A percentile compares a stretch with the other conserved stretches of the same genome.
phyloP scores from a whole-genome alignment of 2,113 vertebrate genomes.

The Crotalus viridis region DNA sequence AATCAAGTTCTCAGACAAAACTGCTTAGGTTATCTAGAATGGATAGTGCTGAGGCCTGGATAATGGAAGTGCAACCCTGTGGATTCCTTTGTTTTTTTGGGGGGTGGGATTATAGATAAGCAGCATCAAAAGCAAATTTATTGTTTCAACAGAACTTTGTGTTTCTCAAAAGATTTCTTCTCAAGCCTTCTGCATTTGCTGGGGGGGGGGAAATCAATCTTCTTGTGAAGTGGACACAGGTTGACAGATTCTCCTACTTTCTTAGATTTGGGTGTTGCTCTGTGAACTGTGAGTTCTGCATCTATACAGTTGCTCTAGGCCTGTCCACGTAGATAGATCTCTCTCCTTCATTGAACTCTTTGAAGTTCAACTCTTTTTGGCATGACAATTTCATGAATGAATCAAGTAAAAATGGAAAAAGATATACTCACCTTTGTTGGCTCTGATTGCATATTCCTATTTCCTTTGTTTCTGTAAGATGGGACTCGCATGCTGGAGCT shows the following conservation, averaged over 20 bases:
- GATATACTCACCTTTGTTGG: neutral
- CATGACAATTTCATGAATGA: neutral
- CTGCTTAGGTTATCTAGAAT: neutral
- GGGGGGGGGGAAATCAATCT: neutral
- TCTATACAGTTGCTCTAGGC: neutral
- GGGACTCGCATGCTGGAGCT: neutral
- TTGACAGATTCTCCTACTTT: neutral
- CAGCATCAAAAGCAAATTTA: neutral
- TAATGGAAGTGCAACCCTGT: neutral
- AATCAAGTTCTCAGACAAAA: neutral
- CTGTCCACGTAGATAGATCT: neutral
- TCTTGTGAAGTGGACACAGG: accelerated
- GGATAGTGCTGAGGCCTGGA: too few relatives aligned
- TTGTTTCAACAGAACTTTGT: neutral
- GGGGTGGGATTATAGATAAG: neutral
- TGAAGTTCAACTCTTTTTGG: neutral
- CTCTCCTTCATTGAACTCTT: neutral
- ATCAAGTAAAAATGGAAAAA: neutral
- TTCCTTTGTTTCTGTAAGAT: neutral
- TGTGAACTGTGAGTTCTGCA: neutral
- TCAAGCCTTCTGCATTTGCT: neutral
- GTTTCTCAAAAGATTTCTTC: neutral
- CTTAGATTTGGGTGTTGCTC: neutral
- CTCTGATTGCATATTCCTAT: neutral
- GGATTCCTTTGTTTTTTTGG: neutral